phyloP scores from a whole-genome alignment of 2,113 vertebrate species.

The Pteropus alecto region DNA sequence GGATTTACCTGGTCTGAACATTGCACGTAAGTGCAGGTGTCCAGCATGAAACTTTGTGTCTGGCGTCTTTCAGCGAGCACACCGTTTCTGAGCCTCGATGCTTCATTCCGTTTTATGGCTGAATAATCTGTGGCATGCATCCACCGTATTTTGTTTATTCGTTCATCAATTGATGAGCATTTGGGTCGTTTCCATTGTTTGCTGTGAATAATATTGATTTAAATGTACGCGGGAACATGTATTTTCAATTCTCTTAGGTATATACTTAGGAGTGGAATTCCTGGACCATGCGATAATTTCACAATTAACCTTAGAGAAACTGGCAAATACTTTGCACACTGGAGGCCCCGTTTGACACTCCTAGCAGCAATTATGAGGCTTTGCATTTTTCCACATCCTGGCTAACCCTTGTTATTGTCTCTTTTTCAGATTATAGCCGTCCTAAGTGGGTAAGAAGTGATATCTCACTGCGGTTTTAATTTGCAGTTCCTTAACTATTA shows the following conservation, averaged over 20 bases:
- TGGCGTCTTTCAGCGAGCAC: background rate
- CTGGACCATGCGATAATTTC: no score
- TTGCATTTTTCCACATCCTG: no score
- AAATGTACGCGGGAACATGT: background rate
- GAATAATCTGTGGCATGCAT: background rate
- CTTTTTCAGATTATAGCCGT: background rate
- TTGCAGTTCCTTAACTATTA: background rate
- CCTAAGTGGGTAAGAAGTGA: background rate
- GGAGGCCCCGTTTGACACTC: background rate
- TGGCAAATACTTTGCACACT: background rate
- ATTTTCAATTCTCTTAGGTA: background rate
- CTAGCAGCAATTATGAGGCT: background rate
- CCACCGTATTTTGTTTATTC: background rate
- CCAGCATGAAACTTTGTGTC: accelerated
- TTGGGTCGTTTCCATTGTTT: background rate
- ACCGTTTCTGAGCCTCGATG: background rate
- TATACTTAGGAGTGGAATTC: background rate
- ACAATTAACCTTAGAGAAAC: background rate
- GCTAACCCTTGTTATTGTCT: background rate
- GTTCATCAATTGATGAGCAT: background rate
- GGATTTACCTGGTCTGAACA: background rate
- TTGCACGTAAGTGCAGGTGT: accelerated
- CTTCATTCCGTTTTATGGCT: background rate
- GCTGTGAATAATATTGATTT: background rate
- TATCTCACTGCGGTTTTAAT: background rate